A percentile compares a stretch with the other conserved stretches of the same genome.
Evolutionary conservation across 2,113 vertebrate species (phyloP).

Genomic region (Microtus pennsylvanicus): DNA sequence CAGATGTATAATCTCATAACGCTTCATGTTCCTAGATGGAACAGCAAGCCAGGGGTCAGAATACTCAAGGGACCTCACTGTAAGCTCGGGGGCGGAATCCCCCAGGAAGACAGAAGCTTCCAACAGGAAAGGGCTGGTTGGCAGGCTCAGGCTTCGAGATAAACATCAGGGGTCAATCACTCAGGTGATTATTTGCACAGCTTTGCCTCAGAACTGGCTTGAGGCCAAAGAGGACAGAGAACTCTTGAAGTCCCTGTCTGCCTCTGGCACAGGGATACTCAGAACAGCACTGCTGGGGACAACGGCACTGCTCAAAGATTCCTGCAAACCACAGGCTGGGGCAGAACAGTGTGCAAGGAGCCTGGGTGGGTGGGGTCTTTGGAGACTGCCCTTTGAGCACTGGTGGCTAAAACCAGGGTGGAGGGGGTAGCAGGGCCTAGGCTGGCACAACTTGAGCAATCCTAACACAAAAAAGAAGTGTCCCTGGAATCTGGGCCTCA

Average conservation of each 20-base stretch:
- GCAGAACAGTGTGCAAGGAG: too few relatives aligned
- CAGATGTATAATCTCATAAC: neutral
- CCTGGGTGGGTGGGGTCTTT: neutral
- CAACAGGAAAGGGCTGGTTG: neutral
- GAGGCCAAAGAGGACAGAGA: accelerated
- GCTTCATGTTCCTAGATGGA: neutral
- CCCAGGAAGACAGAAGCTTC: neutral
- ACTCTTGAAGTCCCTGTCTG: neutral
- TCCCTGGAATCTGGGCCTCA: neutral
- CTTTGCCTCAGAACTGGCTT: neutral
- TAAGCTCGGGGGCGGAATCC: neutral
- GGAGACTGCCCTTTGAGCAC: neutral
- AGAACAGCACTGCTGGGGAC: neutral
- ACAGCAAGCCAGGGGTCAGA: neutral
- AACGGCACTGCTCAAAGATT: neutral
- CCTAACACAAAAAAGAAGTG: neutral
- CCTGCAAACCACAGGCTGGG: neutral
- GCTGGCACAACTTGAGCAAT: neutral
- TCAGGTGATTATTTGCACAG: neutral
- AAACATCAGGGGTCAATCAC: neutral
- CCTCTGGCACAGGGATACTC: neutral
- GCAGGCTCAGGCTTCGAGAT: neutral
- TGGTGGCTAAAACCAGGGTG: neutral
- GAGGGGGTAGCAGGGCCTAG: neutral
- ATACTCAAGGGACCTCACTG: neutral